Evolutionary conservation across 2,113 vertebrate species (phyloP).

Genomic region (Athene noctua): DNA sequence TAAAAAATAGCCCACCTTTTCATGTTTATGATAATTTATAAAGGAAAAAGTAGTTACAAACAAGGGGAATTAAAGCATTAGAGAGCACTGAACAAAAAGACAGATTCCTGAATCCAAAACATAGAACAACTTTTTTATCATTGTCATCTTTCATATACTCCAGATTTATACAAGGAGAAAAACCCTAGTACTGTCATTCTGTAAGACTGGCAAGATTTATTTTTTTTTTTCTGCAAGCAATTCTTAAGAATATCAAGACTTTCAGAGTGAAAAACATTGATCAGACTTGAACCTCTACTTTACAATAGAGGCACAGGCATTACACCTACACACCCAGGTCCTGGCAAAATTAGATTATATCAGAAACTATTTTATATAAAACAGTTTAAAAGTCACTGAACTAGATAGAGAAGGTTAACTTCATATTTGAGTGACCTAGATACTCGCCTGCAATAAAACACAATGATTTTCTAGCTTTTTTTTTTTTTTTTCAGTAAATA

Average conservation of each 20-base stretch:
- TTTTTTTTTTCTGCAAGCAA: background rate
- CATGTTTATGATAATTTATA: constrained; percentile 17
- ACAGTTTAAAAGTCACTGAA: background rate
- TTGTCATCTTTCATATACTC: background rate
- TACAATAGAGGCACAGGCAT: background rate
- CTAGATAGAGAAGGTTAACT: background rate
- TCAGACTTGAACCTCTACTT: background rate
- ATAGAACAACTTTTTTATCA: background rate
- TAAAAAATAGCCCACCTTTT: constrained; percentile 35
- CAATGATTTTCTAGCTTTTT: background rate
- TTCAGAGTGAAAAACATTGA: background rate
- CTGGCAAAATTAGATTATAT: background rate
- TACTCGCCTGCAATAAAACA: background rate
- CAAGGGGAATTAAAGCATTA: background rate
- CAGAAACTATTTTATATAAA: background rate
- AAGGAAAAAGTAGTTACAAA: background rate
- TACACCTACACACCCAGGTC: background rate
- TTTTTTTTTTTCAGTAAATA: background rate
- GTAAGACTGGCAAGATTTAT: background rate
- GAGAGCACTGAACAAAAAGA: background rate
- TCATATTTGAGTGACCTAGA: background rate
- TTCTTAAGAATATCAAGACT: background rate
- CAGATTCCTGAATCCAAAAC: background rate
- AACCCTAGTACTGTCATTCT: background rate
- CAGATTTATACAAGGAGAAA: background rate